Percentiles rank a stretch among this genome's conserved stretches.
Conservation (phyloP, 2,113 vertebrate species). For the Bothrops jararaca region DNA sequence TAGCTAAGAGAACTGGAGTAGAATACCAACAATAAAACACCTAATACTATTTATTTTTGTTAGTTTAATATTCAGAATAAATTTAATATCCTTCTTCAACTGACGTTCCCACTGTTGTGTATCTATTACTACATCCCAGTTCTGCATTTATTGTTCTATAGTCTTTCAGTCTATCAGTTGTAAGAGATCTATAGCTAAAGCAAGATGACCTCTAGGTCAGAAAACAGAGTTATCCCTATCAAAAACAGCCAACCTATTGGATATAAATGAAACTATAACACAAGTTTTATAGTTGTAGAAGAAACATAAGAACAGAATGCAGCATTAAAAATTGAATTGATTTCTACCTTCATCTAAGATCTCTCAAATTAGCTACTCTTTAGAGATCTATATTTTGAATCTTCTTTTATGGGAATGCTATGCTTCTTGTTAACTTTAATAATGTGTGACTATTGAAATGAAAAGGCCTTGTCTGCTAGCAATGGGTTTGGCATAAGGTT, state of each 20-base stretch:
- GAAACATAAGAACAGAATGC: not conserved
- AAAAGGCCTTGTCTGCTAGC: not conserved
- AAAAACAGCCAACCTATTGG: not conserved
- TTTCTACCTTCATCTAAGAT: not conserved
- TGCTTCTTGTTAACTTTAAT: not conserved
- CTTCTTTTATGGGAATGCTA: not conserved
- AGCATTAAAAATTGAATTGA: not conserved
- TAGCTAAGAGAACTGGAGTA: not conserved
- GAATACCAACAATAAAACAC: not conserved
- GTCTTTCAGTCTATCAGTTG: not conserved
- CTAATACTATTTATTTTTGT: not conserved
- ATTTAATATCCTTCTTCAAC: not conserved
- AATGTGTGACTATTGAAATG: not conserved
- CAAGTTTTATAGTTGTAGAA: not conserved
- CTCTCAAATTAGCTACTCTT: not conserved
- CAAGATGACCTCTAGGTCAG: not conserved
- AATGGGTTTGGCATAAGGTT: not conserved
- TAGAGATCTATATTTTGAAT: not conserved
- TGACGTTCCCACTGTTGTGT: not conserved
- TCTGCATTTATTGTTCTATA: not conserved
- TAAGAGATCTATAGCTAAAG: not conserved
- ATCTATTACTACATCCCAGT: not conserved
- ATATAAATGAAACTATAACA: not conserved
- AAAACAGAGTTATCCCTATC: not conserved
- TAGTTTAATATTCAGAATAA: not conserved